Evolutionary conservation across 1,140 invertebrate genomes (phyloP).

Genomic region (Homarus americanus): DNA sequence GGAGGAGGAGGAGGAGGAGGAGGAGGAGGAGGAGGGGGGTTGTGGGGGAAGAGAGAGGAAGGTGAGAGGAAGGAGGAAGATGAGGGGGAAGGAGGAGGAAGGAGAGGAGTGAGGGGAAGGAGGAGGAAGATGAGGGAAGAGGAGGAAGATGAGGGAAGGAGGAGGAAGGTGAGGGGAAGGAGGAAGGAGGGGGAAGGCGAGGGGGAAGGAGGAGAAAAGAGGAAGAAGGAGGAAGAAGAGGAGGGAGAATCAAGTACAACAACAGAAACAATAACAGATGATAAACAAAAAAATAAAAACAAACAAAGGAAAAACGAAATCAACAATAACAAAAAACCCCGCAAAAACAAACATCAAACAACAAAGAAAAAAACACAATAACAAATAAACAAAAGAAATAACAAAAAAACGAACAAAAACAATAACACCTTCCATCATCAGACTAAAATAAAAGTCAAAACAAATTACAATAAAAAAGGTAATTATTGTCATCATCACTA

Average conservation of each 20-base stretch:
- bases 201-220: background rate
- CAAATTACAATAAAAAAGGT: too few species aligned
- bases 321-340: background rate
- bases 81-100: background rate
- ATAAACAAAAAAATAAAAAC: background rate
- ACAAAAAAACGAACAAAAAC: background rate
- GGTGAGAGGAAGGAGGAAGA: background rate
- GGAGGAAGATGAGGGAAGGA: slow-evolving; percentile 19
- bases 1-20: background rate
- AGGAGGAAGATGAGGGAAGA: slow-evolving; percentile 3
- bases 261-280: background rate
- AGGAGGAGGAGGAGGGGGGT: background rate
- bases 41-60: background rate
- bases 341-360: background rate
- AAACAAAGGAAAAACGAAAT: background rate
- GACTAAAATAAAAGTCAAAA: too few species aligned
- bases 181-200: background rate
- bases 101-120: background rate
- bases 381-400: background rate
- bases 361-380: background rate
- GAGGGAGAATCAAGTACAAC: background rate
- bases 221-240: background rate
- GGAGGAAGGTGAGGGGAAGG: background rate
- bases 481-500: too few species aligned
- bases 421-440: too few species aligned